A percentile compares a stretch with the other conserved stretches of the same genome.
These are phyloP conservation scores for Tricholauxania praeusta DNA, from an alignment of 2,888 invertebrate species.

Conservation along the genomic window DNA sequence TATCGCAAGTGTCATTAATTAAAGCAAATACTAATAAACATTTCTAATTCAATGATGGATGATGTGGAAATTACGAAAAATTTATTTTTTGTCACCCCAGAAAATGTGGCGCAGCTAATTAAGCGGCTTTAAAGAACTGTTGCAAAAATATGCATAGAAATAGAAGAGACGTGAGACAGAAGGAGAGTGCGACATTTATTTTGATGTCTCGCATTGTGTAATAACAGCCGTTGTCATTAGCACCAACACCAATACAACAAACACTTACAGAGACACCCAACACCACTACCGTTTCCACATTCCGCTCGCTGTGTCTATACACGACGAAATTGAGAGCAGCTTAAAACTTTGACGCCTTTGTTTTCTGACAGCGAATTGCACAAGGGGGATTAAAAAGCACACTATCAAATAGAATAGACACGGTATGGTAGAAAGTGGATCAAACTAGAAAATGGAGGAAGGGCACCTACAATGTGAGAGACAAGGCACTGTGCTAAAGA, in stretches of 20 bases:
- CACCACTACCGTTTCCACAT: background rate
- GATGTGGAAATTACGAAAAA: no score
- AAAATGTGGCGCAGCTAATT: background rate
- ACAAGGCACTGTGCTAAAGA: no score
- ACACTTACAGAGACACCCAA: background rate
- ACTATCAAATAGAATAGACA: background rate
- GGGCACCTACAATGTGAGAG: no score
- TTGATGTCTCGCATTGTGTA: background rate
- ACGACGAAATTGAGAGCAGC: background rate
- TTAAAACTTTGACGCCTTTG: conserved; percentile 14
- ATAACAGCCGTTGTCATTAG: conserved; percentile 4
- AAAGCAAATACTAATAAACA: no score
- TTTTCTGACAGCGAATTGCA: background rate
- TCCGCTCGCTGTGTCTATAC: background rate
- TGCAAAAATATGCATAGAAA: no score
- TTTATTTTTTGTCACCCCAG: background rate
- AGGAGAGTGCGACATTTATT: no score
- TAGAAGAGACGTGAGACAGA: no score
- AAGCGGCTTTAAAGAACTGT: background rate
- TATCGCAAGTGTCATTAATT: no score
- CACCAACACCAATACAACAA: background rate
- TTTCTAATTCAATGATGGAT: no score
- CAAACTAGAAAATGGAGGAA: background rate
- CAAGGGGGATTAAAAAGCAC: background rate
- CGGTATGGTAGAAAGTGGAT: background rate